Base-by-base conservation (phyloP, 2,113 vertebrate genomes). In the Epinephelus cyanopodus region DNA sequence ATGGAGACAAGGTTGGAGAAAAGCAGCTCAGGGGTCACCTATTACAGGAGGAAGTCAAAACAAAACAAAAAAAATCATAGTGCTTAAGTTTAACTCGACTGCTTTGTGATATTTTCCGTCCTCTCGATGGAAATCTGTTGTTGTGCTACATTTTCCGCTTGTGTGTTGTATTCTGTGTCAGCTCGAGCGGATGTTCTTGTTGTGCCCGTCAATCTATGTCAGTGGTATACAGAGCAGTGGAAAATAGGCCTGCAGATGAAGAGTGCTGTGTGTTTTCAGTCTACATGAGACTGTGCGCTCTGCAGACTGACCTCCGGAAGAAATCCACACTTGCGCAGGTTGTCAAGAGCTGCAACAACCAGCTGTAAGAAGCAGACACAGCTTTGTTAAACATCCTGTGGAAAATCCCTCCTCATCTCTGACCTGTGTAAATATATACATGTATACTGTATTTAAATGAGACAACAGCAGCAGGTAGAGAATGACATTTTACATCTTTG, bases 1-100 rank as follows among this genome's bases (percentile, higher is more conserved):
- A 97, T 93, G 70, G 85, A 91, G 52, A 95, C 89, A 23, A 97
- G 87, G 87, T 95, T 96, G 72, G 92, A 96, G 89, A 97, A 97
- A 9, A 97, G 93, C 42, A 74, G 86, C 77, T 94, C 85, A 3
- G 91, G 92, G 5, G 92, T 92, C 61, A 97, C 94, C 95, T 96
- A 85, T 60, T 47, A 69, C 19, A 79, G n/a, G 9, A 64, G 6
- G 39, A 54, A 74, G 69, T 45, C 25, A 74, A 70, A 66, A 56
- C 45, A 69, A 81, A 73, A 63, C 63, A 52, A 13, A 77, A 77
- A 42, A 45, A 45, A 45, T 45, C 0, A 76, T 19, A 8, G 27
- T n/a, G 17, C 69, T 81, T 25, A 52, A 60, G 11, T 64, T 50
- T 3, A 58, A 87, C 81, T 73, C 45, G 23, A 47, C 70, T 80